A percentile compares a stretch with the other conserved stretches of the same genome.
Conservation (phyloP, 2,888 invertebrate species). For the Macrophya annulata region DNA sequence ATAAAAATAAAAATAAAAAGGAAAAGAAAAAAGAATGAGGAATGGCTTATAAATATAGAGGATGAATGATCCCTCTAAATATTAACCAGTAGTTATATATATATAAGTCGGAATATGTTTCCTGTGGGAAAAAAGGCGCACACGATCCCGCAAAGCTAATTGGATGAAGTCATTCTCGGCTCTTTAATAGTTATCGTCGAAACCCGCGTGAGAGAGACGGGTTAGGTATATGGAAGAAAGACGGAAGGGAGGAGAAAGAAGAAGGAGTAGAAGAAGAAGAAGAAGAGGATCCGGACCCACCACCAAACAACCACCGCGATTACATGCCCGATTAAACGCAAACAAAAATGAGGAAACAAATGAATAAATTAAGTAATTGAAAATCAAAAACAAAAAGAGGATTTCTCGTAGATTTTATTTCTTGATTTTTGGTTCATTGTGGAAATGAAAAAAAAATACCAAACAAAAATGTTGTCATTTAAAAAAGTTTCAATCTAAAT, state of each 20-base stretch:
- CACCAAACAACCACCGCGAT: neutral
- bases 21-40: too few species aligned
- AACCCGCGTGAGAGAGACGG: neutral
- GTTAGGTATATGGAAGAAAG: neutral
- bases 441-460: too few species aligned
- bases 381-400: too few species aligned
- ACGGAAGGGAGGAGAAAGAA: neutral
- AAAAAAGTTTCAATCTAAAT: too few species aligned
- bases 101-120: constrained; percentile 3
- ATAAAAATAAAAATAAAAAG: too few species aligned
- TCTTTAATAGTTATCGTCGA: constrained; percentile 43
- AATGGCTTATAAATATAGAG: too few species aligned
- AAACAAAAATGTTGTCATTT: too few species aligned
- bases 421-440: too few species aligned
- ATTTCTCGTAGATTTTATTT: too few species aligned
- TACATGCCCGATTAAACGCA: neutral
- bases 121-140: constrained; percentile 32
- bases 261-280: neutral
- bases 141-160: constrained; percentile 37
- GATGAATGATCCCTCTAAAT: too few species aligned
- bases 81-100: neutral
- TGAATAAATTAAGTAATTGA: too few species aligned
- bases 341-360: neutral
- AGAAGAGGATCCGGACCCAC: neutral
- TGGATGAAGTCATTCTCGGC: constrained; percentile 45